A percentile compares a stretch with the other conserved stretches of the same genome.
Conservation (phyloP, 2,888 invertebrate genomes). For the Epirrhoe tristata region DNA sequence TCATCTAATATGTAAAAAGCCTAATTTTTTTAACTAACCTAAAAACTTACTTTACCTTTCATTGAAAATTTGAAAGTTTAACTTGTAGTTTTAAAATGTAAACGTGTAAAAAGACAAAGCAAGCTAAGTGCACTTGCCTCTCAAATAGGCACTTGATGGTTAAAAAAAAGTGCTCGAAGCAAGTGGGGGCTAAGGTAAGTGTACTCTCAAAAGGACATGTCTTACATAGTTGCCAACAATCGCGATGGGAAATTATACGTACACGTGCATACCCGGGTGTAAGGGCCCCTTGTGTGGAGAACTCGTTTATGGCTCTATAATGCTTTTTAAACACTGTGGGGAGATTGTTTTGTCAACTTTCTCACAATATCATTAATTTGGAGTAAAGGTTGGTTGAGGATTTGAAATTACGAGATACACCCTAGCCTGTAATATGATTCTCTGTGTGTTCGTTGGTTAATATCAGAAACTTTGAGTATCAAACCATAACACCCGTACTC, state of each 20-base stretch:
- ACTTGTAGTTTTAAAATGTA: no score
- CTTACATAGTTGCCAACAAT: slow-evolving; percentile 25
- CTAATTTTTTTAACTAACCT: no score
- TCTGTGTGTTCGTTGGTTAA: no score
- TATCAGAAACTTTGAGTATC: no score
- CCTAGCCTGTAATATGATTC: no score
- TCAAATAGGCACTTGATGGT: neutral
- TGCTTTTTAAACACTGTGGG: neutral
- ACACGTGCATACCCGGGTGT: slow-evolving; percentile 53
- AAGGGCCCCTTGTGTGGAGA: slow-evolving; percentile 6
- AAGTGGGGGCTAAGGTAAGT: slow-evolving; percentile 10
- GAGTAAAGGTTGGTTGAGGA: neutral
- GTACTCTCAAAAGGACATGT: slow-evolving; percentile 13
- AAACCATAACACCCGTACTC: no score
- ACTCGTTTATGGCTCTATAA: neutral
- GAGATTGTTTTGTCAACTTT: neutral
- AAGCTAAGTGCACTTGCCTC: neutral
- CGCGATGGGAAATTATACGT: slow-evolving; percentile 41
- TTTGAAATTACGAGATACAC: no score
- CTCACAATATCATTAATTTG: neutral
- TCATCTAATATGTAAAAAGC: no score
- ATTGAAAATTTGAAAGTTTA: no score
- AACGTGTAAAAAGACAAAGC: no score
- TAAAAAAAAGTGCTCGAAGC: neutral
- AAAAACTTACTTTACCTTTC: no score